These are phyloP conservation scores for Gila robusta DNA, from an alignment of 2,797 vertebrate species.

Conservation along the genomic window DNA sequence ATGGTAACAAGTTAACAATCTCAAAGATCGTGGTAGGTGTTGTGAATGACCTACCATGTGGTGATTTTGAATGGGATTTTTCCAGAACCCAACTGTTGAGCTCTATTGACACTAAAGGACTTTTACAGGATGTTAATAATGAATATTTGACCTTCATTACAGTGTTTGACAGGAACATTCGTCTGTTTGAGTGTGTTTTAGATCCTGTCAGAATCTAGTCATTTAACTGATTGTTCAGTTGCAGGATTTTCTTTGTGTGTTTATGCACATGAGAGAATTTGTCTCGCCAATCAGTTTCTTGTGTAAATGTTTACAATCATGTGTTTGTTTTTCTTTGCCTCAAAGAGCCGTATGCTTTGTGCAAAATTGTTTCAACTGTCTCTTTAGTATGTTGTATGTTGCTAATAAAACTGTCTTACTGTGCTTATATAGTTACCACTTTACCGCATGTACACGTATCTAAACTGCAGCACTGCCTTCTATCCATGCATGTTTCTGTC, in stretches of 20 bases:
- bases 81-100: background rate
- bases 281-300: slow-evolving; percentile 4
- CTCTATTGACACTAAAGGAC: background rate
- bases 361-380: background rate
- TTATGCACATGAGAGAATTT: slow-evolving; percentile 4
- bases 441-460: slow-evolving; percentile 35
- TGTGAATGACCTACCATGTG: too few relatives aligned
- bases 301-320: slow-evolving; percentile 7
- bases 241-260: background rate
- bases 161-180: background rate
- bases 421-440: background rate
- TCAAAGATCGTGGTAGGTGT: background rate
- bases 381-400: background rate
- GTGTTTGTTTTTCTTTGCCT: background rate
- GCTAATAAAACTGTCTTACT: slow-evolving; percentile 6
- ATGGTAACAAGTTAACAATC: too few relatives aligned
- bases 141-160: background rate
- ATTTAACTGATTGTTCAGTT: background rate
- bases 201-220: background rate
- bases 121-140: background rate
- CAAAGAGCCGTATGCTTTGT: background rate
- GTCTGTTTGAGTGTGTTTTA: background rate
- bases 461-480: slow-evolving; percentile 37
- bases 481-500: slow-evolving; percentile 45
- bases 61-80: background rate